Conservation (phyloP, 2,888 invertebrate genomes). For the Lordiphosa andalusiaca region DNA sequence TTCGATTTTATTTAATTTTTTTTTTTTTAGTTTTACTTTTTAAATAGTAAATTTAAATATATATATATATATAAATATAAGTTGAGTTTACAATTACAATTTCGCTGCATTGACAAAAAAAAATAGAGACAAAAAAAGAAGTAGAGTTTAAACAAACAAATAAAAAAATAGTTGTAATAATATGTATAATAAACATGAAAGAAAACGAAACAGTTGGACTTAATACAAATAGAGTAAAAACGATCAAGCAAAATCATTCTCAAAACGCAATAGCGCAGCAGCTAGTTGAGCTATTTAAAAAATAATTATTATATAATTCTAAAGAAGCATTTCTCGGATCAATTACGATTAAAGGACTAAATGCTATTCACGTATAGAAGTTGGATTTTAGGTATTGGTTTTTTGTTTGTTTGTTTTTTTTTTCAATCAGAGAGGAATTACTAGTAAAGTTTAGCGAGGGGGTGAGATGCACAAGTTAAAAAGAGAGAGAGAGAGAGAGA, state of each 20-base stretch:
- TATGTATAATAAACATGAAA: background rate
- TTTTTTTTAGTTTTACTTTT: conserved; percentile 32
- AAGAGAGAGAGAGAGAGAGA: no score
- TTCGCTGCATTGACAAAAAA: conserved; percentile 11
- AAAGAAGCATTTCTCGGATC: conserved; percentile 21
- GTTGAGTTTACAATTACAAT: conserved; percentile 30
- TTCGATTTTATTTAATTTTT: conserved; percentile 12
- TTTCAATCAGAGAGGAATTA: conserved; percentile 4
- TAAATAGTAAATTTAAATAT: conserved; percentile 35
- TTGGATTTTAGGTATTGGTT: background rate
- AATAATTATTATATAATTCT: conserved; percentile 8
- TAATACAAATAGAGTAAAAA: background rate
- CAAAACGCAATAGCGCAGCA: conserved; percentile 7
- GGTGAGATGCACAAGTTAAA: no score
- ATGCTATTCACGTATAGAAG: conserved; percentile 18
- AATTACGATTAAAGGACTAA: conserved; percentile 35
- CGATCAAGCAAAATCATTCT: background rate
- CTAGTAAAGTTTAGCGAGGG: background rate
- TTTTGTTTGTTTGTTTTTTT: no score
- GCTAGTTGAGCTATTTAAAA: conserved; percentile 15
- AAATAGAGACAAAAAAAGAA: background rate
- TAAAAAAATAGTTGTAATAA: no score
- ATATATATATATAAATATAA: conserved; percentile 19
- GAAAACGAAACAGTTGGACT: conserved; percentile 3
- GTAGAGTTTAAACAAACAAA: conserved; percentile 9